Percentiles rank a stretch among this genome's conserved stretches.
Conservation (phyloP, 1,140 invertebrate species). For the Thalassaphorura encarpata region DNA sequence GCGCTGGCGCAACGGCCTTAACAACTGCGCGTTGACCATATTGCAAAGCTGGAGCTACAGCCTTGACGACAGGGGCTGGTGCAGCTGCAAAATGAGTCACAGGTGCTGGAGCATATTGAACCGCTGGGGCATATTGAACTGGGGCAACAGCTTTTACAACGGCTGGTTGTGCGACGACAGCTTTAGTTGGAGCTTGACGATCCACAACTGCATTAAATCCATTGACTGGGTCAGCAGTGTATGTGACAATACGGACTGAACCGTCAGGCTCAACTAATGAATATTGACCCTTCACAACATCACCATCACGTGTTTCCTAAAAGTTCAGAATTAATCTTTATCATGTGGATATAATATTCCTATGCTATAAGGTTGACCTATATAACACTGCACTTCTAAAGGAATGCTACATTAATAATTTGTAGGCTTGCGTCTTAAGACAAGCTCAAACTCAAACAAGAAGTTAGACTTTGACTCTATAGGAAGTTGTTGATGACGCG, state of each 20-base stretch:
- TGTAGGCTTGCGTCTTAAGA: background rate
- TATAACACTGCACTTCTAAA: background rate
- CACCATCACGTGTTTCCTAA: constrained; percentile 48
- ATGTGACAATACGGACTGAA: constrained; percentile 14
- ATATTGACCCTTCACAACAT: constrained; percentile 43
- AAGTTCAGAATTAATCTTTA: background rate
- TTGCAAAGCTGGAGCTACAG: background rate
- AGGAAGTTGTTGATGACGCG: too few species aligned
- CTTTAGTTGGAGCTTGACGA: background rate
- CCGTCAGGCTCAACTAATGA: constrained; percentile 26
- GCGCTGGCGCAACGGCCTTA: background rate
- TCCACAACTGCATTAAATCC: constrained; percentile 10
- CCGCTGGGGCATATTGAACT: background rate
- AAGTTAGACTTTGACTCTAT: too few species aligned
- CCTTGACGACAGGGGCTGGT: background rate
- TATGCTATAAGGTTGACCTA: background rate
- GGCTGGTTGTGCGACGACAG: background rate
- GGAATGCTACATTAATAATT: background rate
- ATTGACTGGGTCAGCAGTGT: constrained; percentile 18
- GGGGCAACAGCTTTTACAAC: background rate
- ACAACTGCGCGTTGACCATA: background rate
- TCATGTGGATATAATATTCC: background rate
- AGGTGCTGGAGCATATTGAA: background rate
- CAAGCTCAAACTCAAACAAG: too few species aligned
- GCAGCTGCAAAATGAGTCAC: background rate